These are phyloP conservation scores for Drosophila saltans DNA, from an alignment of 1,140 invertebrate species.

Conservation along the genomic window DNA sequence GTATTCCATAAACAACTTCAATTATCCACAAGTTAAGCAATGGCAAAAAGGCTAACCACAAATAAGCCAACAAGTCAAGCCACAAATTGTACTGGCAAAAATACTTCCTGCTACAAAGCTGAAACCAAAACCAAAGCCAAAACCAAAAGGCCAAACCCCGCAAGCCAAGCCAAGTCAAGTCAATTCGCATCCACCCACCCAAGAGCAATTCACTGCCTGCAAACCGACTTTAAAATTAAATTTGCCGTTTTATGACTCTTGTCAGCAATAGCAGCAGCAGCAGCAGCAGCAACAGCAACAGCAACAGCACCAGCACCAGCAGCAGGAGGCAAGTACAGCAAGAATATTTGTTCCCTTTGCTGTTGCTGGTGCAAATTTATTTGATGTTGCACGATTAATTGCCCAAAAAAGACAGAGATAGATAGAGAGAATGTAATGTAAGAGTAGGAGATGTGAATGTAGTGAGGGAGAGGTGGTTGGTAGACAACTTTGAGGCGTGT, in stretches of 20 bases:
- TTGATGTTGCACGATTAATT: slow-evolving; percentile 79
- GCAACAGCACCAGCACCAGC: slow-evolving; percentile 23
- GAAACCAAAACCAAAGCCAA: background rate
- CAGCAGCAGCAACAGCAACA: slow-evolving; percentile 9
- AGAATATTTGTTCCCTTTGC: background rate
- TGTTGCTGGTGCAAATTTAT: slow-evolving; percentile 62
- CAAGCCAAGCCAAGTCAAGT: background rate
- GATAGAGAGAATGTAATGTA: slow-evolving; percentile 3
- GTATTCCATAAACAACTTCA: slow-evolving; percentile 44
- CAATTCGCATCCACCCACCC: slow-evolving; percentile 34
- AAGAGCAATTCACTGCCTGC: background rate
- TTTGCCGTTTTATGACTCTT: slow-evolving; percentile 71
- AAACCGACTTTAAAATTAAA: slow-evolving; percentile 52
- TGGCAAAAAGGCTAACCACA: slow-evolving; percentile 23
- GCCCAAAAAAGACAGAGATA: slow-evolving; percentile 53
- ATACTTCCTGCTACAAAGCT: slow-evolving; percentile 35
- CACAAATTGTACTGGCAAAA: slow-evolving; percentile 38
- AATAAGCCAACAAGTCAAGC: slow-evolving; percentile 23
- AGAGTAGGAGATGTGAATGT: background rate
- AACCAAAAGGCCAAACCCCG: slow-evolving; percentile 17
- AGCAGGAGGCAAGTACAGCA: slow-evolving; percentile 23
- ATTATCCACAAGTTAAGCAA: slow-evolving; percentile 19
- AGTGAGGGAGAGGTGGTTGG: background rate
- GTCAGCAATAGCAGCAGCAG: slow-evolving; percentile 47
- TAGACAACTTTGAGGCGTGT: slow-evolving; percentile 6